Conservation (phyloP, 2,888 invertebrate species). For the Calameuta filiformis region DNA sequence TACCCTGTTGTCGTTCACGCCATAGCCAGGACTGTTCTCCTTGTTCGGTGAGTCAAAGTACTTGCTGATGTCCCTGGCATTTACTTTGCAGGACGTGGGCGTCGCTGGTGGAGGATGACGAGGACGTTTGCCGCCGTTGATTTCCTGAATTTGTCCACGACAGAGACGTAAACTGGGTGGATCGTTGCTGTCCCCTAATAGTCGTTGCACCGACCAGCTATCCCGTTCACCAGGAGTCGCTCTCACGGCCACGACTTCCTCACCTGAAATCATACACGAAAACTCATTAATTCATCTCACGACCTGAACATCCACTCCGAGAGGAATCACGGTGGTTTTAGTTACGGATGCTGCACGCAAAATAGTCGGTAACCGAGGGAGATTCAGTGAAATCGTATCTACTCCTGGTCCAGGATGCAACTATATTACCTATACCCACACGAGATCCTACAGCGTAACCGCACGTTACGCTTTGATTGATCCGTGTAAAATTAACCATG, state of each 20-base stretch:
- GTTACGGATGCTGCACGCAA: no score
- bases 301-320: neutral
- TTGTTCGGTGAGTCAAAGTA: conserved; percentile 56
- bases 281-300: neutral
- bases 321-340: no score
- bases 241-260: conserved; percentile 51
- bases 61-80: conserved; percentile 52
- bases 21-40: conserved; percentile 55
- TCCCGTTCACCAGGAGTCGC: conserved; percentile 40
- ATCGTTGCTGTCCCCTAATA: conserved; percentile 40
- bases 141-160: conserved; percentile 40
- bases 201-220: conserved; percentile 43
- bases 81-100: conserved; percentile 45
- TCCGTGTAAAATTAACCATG: neutral
- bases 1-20: conserved; percentile 32
- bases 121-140: conserved; percentile 32
- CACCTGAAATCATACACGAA: conserved; percentile 47
- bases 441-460: neutral
- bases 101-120: conserved; percentile 41
- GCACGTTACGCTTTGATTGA: neutral
- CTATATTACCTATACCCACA: neutral
- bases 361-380: neutral
- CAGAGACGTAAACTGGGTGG: conserved; percentile 32
- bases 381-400: neutral
- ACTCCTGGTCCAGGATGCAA: neutral